Percentiles rank a stretch among this genome's conserved stretches.
phyloP scores from a whole-genome alignment of 2,888 invertebrate species.

The Tholera decimalis region DNA sequence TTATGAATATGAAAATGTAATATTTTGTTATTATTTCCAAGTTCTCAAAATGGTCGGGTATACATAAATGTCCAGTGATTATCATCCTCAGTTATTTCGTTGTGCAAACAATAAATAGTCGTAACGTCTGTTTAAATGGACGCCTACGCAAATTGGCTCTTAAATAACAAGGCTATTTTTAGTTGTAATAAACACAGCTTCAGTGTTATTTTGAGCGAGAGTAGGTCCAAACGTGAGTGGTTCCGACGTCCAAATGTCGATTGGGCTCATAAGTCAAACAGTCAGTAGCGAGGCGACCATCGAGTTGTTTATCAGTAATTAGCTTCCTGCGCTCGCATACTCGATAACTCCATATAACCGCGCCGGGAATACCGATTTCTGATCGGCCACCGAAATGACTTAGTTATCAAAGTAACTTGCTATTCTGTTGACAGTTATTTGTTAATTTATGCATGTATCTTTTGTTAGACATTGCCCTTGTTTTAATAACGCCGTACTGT shows the following conservation, averaged over 20 bases:
- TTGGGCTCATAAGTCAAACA: conserved; percentile 58
- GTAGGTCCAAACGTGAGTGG: conserved; percentile 17
- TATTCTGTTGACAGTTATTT: conserved; percentile 19
- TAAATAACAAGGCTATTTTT: conserved; percentile 48
- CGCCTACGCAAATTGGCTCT: conserved; percentile 48
- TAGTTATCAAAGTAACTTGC: conserved; percentile 47
- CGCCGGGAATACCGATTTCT: conserved; percentile 44
- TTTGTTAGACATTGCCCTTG: background rate
- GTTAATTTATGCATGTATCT: conserved; percentile 13
- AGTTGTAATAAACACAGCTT: conserved; percentile 42
- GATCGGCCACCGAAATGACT: conserved; percentile 42
- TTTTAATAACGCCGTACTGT: background rate
- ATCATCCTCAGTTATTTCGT: conserved; percentile 42
- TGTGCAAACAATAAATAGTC: conserved; percentile 42
- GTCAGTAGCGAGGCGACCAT: conserved; percentile 55
- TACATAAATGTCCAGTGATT: conserved; percentile 57
- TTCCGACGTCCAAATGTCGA: conserved; percentile 48
- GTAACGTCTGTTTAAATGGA: conserved; percentile 32
- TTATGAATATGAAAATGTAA: conserved; percentile 75
- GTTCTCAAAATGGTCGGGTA: conserved; percentile 45
- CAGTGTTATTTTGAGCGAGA: conserved; percentile 34
- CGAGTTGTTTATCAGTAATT: conserved; percentile 62
- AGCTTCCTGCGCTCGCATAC: conserved; percentile 60
- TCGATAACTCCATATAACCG: conserved; percentile 52
- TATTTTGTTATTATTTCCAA: conserved; percentile 62